phyloP scores from a whole-genome alignment of 2,888 invertebrate genomes.

The Drosophila fungiperda region DNA sequence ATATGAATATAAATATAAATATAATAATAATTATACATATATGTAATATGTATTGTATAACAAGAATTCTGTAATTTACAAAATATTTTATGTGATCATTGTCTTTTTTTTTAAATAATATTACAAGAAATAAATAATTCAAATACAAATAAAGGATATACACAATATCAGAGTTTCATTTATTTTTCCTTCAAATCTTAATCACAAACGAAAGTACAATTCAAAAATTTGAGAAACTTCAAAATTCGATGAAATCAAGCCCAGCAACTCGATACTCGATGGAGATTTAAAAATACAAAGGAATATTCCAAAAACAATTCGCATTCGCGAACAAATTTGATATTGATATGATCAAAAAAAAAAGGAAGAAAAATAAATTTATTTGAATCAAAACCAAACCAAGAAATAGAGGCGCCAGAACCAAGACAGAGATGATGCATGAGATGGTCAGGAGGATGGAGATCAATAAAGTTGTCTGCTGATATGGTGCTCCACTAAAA shows the following conservation, averaged over 20 bases:
- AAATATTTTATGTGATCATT: constrained; percentile 81
- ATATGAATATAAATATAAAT: constrained; percentile 50
- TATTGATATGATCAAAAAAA: too few relatives aligned
- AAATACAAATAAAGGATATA: constrained; percentile 79
- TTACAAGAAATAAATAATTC: constrained; percentile 79
- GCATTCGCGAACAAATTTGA: not conserved
- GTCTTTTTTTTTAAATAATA: constrained; percentile 74
- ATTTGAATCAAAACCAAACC: too few relatives aligned
- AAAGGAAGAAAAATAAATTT: not conserved
- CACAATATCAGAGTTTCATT: constrained; percentile 45
- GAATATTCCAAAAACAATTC: not conserved
- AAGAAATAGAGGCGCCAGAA: not conserved
- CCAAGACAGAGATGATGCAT: not conserved
- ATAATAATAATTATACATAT: constrained; percentile 61
- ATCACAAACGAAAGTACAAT: too few relatives aligned
- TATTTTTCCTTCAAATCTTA: not conserved
- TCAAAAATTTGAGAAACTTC: not conserved
- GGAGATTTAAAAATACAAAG: not conserved
- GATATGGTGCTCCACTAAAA: constrained; percentile 1
- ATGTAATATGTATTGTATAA: constrained; percentile 76
- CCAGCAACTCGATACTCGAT: not conserved
- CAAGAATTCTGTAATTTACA: constrained; percentile 78
- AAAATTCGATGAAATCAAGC: not conserved
- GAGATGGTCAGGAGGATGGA: not conserved
- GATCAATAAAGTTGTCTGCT: constrained; percentile 3